phyloP scores from a whole-genome alignment of 1,140 invertebrate species.

The Mesaphorura yosii region DNA sequence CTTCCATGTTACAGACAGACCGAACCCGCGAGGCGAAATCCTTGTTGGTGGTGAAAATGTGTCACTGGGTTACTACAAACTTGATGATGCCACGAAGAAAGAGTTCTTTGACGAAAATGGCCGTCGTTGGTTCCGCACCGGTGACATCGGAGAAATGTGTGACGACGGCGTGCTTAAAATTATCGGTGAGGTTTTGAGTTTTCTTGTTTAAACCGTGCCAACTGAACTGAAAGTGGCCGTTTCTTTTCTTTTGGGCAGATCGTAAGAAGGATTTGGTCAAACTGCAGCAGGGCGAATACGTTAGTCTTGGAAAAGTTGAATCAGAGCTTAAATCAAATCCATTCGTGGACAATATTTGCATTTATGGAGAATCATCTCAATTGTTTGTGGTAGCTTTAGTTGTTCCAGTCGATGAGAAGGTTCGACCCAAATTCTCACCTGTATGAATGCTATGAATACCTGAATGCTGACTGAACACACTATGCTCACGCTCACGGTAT shows the following conservation, averaged over 20 bases:
- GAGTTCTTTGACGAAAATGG: slow-evolving; percentile 78
- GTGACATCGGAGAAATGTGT: slow-evolving; percentile 90
- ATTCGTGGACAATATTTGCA: slow-evolving; percentile 88
- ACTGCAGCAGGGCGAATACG: slow-evolving; percentile 91
- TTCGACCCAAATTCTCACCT: slow-evolving; percentile 6
- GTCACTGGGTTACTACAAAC: slow-evolving; percentile 87
- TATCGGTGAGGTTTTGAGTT: slow-evolving; percentile 73
- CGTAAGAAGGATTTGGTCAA: slow-evolving; percentile 98
- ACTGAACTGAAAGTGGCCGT: too few relatives aligned
- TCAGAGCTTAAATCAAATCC: slow-evolving; percentile 82
- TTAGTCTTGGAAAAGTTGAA: slow-evolving; percentile 82
- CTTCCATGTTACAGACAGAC: slow-evolving; percentile 79
- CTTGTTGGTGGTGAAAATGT: slow-evolving; percentile 65
- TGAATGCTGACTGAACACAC: too few relatives aligned
- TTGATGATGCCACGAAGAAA: slow-evolving; percentile 72
- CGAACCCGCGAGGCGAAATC: slow-evolving; percentile 62
- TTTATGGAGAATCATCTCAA: slow-evolving; percentile 75
- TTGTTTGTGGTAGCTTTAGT: slow-evolving; percentile 79
- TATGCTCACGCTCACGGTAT: too few relatives aligned
- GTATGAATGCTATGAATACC: too few relatives aligned
- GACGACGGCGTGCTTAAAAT: slow-evolving; percentile 87
- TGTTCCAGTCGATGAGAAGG: too few relatives aligned
- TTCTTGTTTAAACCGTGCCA: slow-evolving; percentile 16
- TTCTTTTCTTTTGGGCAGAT: too few relatives aligned
- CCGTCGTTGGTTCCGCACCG: slow-evolving; percentile 81